Percentiles rank a stretch among this genome's conserved stretches.
These are phyloP conservation scores for Mesorhabditis belari DNA, from an alignment of 2,888 invertebrate genomes.

Conservation along the genomic window DNA sequence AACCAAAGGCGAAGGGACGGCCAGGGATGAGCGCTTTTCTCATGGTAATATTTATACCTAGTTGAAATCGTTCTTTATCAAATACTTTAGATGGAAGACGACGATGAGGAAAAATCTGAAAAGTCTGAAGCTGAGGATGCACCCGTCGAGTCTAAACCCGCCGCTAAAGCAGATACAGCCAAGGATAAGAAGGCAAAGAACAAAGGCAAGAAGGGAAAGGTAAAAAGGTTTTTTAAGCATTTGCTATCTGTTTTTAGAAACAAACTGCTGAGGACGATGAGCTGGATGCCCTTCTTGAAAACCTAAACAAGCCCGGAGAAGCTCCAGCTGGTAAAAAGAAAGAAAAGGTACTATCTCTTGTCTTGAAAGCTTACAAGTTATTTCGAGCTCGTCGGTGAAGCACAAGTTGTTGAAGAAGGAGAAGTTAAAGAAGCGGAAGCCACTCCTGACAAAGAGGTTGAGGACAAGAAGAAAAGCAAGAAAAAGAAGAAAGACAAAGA, in stretches of 20 bases:
- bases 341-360: constrained; percentile 5
- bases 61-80: not conserved
- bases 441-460: constrained; percentile 8
- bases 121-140: constrained; percentile 5
- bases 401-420: constrained; percentile 1
- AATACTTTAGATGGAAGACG: constrained; percentile 12
- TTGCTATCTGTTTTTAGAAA: constrained; percentile 3
- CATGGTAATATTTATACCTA: constrained; percentile 9
- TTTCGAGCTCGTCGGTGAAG: not conserved
- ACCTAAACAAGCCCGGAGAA: constrained; percentile 18
- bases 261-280: constrained; percentile 36
- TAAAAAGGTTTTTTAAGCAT: constrained; percentile 6
- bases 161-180: constrained; percentile 5
- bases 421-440: constrained; percentile 1
- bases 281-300: constrained; percentile 35
- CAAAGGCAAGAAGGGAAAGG: constrained; percentile 16
- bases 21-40: constrained; percentile 18
- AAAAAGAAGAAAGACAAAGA: constrained; percentile 28
- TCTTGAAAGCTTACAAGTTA: no score
- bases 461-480: constrained; percentile 19
- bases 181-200: constrained; percentile 12
- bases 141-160: constrained; percentile 12
- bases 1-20: constrained; percentile 10
- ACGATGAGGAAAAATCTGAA: constrained; percentile 11
- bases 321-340: constrained; percentile 13